Conservation (phyloP, 2,797 vertebrate genomes). For the Scomberomorus guttatus region DNA sequence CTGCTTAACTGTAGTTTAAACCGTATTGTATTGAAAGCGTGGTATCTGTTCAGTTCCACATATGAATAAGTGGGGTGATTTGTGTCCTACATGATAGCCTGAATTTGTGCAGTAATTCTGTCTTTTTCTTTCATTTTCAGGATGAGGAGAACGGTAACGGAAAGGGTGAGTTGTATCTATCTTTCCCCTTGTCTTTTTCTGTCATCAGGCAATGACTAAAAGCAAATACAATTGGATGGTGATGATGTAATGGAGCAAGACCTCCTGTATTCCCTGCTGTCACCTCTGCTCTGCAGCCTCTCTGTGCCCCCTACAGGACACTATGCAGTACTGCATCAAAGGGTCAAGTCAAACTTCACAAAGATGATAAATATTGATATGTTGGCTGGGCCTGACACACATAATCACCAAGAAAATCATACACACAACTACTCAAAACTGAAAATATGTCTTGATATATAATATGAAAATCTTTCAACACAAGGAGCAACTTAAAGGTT, state of each 20-base stretch:
- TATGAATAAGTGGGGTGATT: neutral
- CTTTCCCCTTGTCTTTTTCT: conserved; percentile 8
- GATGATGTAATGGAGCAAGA: conserved; percentile 59
- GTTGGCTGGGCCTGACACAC: neutral
- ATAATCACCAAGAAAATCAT: neutral
- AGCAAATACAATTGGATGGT: neutral
- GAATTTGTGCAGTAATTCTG: conserved; percentile 29
- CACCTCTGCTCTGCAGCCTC: conserved; percentile 44
- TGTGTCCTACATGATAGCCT: neutral
- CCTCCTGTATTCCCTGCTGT: conserved; percentile 9
- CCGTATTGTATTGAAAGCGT: neutral
- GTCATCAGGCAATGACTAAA: conserved; percentile 25
- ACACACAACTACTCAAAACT: neutral
- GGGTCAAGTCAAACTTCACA: neutral
- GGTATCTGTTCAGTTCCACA: neutral
- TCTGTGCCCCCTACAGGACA: conserved; percentile 75
- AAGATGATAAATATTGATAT: too few relatives aligned
- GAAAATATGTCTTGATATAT: accelerated
- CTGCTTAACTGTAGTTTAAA: too few relatives aligned
- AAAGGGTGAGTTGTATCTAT: conserved; percentile 77
- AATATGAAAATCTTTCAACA: neutral
- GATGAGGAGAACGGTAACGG: conserved; percentile 87
- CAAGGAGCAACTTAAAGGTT: neutral
- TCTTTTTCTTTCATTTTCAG: conserved; percentile 71
- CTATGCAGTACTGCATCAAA: conserved; percentile 48